Evolutionary conservation across 2,113 vertebrate species (phyloP).

Genomic region (Spizaetus ornatus): DNA sequence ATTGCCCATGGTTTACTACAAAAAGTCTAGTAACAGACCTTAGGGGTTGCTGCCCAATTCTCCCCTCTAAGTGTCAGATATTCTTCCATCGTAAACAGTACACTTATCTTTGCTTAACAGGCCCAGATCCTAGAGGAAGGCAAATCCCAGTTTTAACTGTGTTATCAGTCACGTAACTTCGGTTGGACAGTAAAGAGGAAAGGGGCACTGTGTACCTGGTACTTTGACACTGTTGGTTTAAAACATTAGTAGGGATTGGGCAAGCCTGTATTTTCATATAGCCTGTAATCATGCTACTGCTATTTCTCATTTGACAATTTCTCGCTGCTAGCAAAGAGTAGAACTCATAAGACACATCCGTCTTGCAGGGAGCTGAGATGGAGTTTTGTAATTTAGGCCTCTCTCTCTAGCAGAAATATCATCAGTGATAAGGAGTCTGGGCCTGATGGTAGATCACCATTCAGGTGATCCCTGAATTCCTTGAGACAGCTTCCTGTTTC

Average conservation of each 20-base stretch:
- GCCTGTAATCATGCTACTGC: background rate
- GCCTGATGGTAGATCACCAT: background rate
- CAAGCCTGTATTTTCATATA: background rate
- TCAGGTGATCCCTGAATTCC: background rate
- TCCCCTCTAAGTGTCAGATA: background rate
- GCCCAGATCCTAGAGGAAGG: background rate
- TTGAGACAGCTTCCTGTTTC: background rate
- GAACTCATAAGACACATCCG: background rate
- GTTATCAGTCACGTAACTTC: background rate
- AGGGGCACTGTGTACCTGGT: background rate
- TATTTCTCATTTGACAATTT: background rate
- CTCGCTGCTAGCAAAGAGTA: background rate
- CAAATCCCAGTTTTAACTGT: background rate
- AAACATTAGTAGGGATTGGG: background rate
- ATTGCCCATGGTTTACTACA: background rate
- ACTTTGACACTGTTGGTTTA: background rate
- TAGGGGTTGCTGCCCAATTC: background rate
- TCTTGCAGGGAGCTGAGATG: background rate
- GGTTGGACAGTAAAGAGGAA: background rate
- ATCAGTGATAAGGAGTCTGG: background rate
- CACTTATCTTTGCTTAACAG: background rate
- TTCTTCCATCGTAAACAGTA: background rate
- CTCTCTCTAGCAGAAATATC: background rate
- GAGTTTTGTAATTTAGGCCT: background rate
- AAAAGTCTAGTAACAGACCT: background rate